Evolutionary conservation across 2,113 vertebrate genomes (phyloP), one percentile per base, ranked within the genome.

Genomic region (Cyanoramphus novaezelandiae): DNA sequence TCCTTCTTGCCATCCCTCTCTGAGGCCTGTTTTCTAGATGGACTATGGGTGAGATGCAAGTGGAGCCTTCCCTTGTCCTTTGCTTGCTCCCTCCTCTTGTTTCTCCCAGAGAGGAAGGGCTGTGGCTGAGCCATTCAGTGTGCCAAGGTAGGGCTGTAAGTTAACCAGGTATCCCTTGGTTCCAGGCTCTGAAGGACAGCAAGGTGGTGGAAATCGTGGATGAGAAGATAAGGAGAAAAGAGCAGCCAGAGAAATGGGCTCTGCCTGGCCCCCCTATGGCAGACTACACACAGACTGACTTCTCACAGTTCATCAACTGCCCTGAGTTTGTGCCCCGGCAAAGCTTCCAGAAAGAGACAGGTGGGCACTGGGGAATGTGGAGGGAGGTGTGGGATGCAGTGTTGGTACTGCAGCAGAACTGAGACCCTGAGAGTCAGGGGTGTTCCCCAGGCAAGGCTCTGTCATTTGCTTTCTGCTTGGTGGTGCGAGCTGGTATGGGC

Each of bases 271-370:
- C 99, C n/a, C 94, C 91, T 10, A 92, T 98, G 91, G 98, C 98
- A 2, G 99, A 99, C 95, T 98, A 98, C 77, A 97, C 98, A 16
- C 99, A 99, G 78, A 99, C 99, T 0, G 99, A 99, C 94, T 99
- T 99, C 95, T 98, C 99, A 1, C 99, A 99, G 94, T 98, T 99
- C 95, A 99, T 99, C 95, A 98, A 99, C 97, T 99, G 99, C 91
- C 99, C 99, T 0, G 99, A 99, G 97, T 99, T 99, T 79, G 97
- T 99, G 77, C 99, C 99, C 6, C 98, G 99, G n/a, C 99, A 99
- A 80, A 94, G 97, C 82, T 97, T 96, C 31, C 99, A 99, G 74
- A 98, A 99, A 2, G 98, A 98, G 86, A 98, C 97, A 86, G 99
- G 99, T 99, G 72, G 96, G 95, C 81, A 5, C 39, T 41, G 43